A percentile compares a stretch with the other conserved stretches of the same genome.
These are phyloP conservation scores for Paralichthys olivaceus DNA, from an alignment of 2,113 vertebrate genomes.

Conservation along the genomic window DNA sequence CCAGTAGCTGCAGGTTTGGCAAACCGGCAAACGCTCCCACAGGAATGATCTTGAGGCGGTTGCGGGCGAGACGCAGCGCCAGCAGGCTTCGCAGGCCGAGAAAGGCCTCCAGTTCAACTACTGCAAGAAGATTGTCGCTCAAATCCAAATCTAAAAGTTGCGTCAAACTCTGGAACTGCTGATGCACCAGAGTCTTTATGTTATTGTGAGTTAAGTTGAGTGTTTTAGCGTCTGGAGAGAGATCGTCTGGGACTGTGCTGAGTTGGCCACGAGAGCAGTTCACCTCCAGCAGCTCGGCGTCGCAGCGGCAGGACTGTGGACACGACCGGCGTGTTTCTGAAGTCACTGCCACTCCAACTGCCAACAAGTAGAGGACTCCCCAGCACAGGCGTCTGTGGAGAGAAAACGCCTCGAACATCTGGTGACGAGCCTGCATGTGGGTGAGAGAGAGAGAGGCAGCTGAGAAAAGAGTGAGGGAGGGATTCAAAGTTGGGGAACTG, in stretches of 20 bases:
- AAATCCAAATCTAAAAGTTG: conserved; percentile 86
- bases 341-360: conserved; percentile 51
- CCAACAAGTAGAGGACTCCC: conserved; percentile 72
- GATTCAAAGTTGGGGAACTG: not conserved
- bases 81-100: conserved; percentile 76
- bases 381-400: conserved; percentile 66
- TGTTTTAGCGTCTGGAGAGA: conserved; percentile 76
- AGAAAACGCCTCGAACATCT: conserved; percentile 75
- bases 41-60: conserved; percentile 86
- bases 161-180: conserved; percentile 81
- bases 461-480: not conserved
- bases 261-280: conserved; percentile 83
- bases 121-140: conserved; percentile 85
- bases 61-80: conserved; percentile 79
- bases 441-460: conserved; percentile 27
- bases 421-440: conserved; percentile 62
- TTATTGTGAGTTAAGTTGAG: conserved; percentile 86
- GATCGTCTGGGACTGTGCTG: conserved; percentile 71
- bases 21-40: conserved; percentile 84
- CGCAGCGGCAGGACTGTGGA: conserved; percentile 83
- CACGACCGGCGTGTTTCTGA: conserved; percentile 72
- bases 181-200: conserved; percentile 79
- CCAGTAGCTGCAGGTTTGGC: conserved; percentile 81
- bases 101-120: conserved; percentile 87
- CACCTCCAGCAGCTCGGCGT: conserved; percentile 69